Conservation (phyloP, 2,888 invertebrate species). For the Alviniconcha strummeri region DNA sequence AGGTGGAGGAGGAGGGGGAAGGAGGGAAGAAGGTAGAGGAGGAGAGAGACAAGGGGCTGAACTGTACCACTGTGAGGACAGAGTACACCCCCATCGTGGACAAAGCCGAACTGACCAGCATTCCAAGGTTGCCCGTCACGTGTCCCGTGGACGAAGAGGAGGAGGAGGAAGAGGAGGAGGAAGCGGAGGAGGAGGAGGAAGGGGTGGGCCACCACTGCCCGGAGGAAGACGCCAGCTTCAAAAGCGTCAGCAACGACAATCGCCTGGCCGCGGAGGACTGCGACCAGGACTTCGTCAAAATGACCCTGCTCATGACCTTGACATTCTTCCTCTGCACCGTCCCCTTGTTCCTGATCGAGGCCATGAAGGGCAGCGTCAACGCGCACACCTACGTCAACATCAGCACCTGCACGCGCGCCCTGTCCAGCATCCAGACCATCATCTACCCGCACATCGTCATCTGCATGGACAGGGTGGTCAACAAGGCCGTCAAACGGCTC, state of each 20-base stretch:
- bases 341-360: constrained; percentile 60
- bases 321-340: constrained; percentile 59
- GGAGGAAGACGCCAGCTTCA: constrained; percentile 30
- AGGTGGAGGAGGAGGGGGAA: constrained; percentile 26
- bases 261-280: constrained; percentile 19
- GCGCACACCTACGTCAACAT: constrained; percentile 56
- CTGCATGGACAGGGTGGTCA: constrained; percentile 57
- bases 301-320: constrained; percentile 53
- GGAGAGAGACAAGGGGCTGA: background rate
- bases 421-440: constrained; percentile 62
- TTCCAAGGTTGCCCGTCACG: constrained; percentile 52
- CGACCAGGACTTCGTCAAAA: constrained; percentile 48
- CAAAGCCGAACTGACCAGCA: constrained; percentile 24
- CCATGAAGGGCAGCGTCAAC: constrained; percentile 49
- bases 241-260: constrained; percentile 28
- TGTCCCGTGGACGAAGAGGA: constrained; percentile 47
- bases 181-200: constrained; percentile 37
- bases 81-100: background rate
- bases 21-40: background rate
- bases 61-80: background rate
- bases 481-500: constrained; percentile 51
- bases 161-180: constrained; percentile 44
- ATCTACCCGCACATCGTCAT: constrained; percentile 63
- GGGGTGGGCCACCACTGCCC: background rate
- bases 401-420: constrained; percentile 58